A percentile compares a stretch with the other conserved stretches of the same genome.
These are phyloP conservation scores for Silvanus unidentatus DNA, from an alignment of 2,888 invertebrate species.

Conservation along the genomic window DNA sequence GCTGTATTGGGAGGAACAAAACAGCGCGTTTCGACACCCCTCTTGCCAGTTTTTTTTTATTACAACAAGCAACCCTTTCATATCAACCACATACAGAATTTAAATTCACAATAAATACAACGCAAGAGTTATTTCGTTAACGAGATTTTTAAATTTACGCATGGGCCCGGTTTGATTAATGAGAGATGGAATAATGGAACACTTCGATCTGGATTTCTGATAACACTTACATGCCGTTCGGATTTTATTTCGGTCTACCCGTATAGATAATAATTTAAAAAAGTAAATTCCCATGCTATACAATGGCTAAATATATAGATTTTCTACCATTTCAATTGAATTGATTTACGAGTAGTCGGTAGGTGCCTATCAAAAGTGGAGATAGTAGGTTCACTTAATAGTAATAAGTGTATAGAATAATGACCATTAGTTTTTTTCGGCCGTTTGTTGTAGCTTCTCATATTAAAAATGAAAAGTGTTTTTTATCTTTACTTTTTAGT, in stretches of 20 bases:
- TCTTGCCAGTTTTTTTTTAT: conserved; percentile 6
- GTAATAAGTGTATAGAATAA: too few species aligned
- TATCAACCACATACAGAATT: conserved; percentile 31
- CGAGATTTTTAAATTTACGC: conserved; percentile 44
- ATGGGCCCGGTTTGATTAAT: conserved; percentile 41
- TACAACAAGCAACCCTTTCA: conserved; percentile 28
- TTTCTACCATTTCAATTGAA: too few species aligned
- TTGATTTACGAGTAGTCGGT: too few species aligned
- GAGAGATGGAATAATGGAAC: conserved; percentile 44
- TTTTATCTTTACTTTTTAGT: too few species aligned
- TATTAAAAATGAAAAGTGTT: too few species aligned
- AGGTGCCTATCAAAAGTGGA: too few species aligned
- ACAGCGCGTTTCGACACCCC: conserved; percentile 11
- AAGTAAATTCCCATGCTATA: too few species aligned
- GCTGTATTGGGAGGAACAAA: conserved; percentile 8
- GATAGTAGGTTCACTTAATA: too few species aligned
- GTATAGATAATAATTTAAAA: too few species aligned
- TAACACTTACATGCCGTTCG: conserved; percentile 31
- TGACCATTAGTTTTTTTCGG: too few species aligned
- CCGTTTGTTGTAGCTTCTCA: too few species aligned
- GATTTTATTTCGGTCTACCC: conserved; percentile 2
- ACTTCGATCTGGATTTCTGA: conserved; percentile 42
- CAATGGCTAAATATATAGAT: too few species aligned
- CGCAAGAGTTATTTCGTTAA: conserved; percentile 43
- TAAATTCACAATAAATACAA: conserved; percentile 42